Evolutionary conservation across 2,113 vertebrate species (phyloP).

Genomic region (Vulpes vulpes): DNA sequence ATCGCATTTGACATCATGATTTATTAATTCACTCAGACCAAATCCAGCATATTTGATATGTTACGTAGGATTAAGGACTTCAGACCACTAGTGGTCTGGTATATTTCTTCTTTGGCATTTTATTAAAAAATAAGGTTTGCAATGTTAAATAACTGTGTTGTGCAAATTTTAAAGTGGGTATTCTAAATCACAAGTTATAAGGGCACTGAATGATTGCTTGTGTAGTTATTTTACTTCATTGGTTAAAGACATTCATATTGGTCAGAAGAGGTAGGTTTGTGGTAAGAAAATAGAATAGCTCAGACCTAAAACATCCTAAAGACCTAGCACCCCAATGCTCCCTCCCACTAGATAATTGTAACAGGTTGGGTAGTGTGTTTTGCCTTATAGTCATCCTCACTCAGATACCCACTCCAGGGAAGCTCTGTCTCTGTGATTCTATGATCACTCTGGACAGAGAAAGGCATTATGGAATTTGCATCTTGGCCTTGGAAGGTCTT

Average conservation of each 20-base stretch:
- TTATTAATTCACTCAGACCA: neutral
- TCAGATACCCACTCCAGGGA: accelerated
- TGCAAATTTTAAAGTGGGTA: neutral
- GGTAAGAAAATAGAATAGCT: neutral
- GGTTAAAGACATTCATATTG: neutral
- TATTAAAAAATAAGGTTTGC: neutral
- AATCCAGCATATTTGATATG: neutral
- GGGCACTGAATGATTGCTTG: neutral
- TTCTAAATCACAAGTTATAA: neutral
- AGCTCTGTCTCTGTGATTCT: neutral
- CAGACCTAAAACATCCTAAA: neutral
- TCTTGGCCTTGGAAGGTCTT: neutral
- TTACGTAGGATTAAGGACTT: neutral
- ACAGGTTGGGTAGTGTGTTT: accelerated
- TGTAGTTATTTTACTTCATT: neutral
- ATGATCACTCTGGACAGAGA: no score
- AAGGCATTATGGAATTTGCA: neutral
- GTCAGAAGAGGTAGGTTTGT: neutral
- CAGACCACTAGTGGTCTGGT: neutral
- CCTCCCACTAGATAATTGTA: neutral
- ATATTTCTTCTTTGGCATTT: neutral
- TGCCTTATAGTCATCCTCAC: neutral
- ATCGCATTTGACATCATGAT: accelerated
- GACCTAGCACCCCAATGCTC: neutral
- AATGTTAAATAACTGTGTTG: neutral